Evolutionary conservation across 2,888 invertebrate genomes (phyloP).

Genomic region (Notodonta ziczac): DNA sequence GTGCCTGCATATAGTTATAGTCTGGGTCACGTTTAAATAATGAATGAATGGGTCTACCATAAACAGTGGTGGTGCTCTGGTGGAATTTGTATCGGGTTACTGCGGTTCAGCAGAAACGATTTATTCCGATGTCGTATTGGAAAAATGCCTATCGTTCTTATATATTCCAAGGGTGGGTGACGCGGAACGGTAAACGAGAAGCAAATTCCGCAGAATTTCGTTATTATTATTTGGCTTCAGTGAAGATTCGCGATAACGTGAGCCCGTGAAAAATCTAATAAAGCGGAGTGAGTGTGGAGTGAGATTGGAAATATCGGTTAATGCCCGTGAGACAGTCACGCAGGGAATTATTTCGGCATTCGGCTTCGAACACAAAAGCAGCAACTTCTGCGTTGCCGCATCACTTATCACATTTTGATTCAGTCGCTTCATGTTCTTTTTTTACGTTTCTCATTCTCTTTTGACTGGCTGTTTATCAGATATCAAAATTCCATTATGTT

Average conservation of each 20-base stretch:
- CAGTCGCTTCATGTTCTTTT: slow-evolving; percentile 7
- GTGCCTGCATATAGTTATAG: slow-evolving; percentile 54
- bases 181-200: slow-evolving; percentile 48
- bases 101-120: slow-evolving; percentile 45
- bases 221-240: slow-evolving; percentile 70
- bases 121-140: slow-evolving; percentile 61
- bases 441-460: slow-evolving; percentile 20
- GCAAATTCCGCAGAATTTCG: slow-evolving; percentile 70
- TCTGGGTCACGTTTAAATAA: slow-evolving; percentile 44
- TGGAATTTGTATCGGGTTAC: slow-evolving; percentile 43
- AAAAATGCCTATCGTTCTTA: slow-evolving; percentile 58
- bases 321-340: slow-evolving; percentile 34
- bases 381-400: slow-evolving; percentile 13
- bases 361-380: slow-evolving; percentile 16
- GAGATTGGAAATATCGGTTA: slow-evolving; percentile 67
- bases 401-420: neutral
- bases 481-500: slow-evolving; percentile 15
- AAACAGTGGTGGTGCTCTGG: slow-evolving; percentile 31
- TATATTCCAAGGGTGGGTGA: slow-evolving; percentile 39
- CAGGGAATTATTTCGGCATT: slow-evolving; percentile 24
- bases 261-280: slow-evolving; percentile 68
- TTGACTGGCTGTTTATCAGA: slow-evolving; percentile 28
- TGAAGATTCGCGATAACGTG: slow-evolving; percentile 62
- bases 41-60: slow-evolving; percentile 9
- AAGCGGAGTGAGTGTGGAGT: slow-evolving; percentile 53